Base-by-base conservation (phyloP, 1,140 invertebrate species). In the Drosophila azteca region DNA sequence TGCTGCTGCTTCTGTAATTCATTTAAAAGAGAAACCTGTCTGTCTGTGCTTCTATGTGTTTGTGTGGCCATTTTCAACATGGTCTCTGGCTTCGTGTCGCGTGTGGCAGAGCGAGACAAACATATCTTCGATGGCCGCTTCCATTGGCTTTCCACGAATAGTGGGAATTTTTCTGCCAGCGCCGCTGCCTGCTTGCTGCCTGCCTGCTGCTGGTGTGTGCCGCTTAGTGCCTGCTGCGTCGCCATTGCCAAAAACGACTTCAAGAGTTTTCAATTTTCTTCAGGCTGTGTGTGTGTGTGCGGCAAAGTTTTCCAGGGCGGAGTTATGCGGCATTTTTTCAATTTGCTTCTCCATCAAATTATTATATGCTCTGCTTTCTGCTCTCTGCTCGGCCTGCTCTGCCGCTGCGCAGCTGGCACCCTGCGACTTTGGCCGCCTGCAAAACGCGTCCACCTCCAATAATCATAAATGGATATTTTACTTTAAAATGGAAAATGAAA, bases 321-420 rank as follows among this genome's bases (percentile, higher is more conserved):
- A 91, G 90, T 90, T 90, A 84, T 90, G 83, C 79, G 73, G 72
- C 77, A 83, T 90, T 90, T 90, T 90, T 90, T 70, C 88, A 90
- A 90, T 90, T 90, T 90, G 67, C 73, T 54, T 70, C 80, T 79
- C 35, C 88, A 90, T 90, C 84, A 90, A 90, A 90, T 88, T 90
- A 90, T 90, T 88, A 87, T 90, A 60, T 72, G 45, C 77, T 73
- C 59, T 31, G 61, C 35, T 17, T 31, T 15, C 24, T 41, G 20
- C 67, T 45, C 65, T 20, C 64, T 45, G 39, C 52, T 31, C 22
- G 31, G 58, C 46, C 35, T 65, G 65, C 70, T 45, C 45, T 52
- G 39, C 45, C 43, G 44, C 63, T 50, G 26, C 69, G 71, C 49
- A 44, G 35, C 26, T 31, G 24, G 39, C 64, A 26, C 26, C 13